Evolutionary conservation across 2,113 vertebrate species (phyloP), one percentile per base, ranked within the genome.

Genomic region (Sebastes fasciatus): DNA sequence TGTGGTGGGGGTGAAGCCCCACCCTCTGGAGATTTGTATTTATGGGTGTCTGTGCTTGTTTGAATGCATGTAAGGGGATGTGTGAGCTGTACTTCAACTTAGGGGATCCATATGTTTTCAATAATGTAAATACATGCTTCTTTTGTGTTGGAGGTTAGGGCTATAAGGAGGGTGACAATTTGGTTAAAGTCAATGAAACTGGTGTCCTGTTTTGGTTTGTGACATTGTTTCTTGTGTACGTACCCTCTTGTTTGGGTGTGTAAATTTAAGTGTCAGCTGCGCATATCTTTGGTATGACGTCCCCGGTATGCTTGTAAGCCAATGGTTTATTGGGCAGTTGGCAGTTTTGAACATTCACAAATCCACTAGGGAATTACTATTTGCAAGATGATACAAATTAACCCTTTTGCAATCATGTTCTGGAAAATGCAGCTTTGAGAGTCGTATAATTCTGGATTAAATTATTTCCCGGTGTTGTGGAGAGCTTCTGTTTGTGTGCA

Each of bases 21-120:
- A 83, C 93, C 93, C 88, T 77, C 69, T 73, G 26, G 62, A 48
- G 45, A 75, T 82, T 82, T 82, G 55, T 63, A n/a, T 74, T 63
- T 57, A 52, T 64, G 49, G 19, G 7, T 23, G 42, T 62, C 42
- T 40, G 1, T 51, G 19, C 9, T 52, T 23, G 11, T 65, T 63
- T 62, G 3, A 74, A n/a, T 51, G 11, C 12, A 51, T 65, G 12
- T 65, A 48, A 69, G 12, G 12, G 23, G 16, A 12, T 45, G 23
- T 40, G 21, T 52, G 51, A 8, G 7, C 49, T 73, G 3, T 71
- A 12, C 11, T 61, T 64, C 57, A 17, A 77, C 2, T 51, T 3
- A 21, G 7, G 5, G 5, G 12, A n/a, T 58, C 45, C 46, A 60
- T 11, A 11, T 72, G 42, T 54, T 60, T 82, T 68, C 9, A 64